Evolutionary conservation across 2,797 vertebrate genomes (phyloP), one percentile per base, ranked within the genome.

Genomic region (Gorsachius magnificus): DNA sequence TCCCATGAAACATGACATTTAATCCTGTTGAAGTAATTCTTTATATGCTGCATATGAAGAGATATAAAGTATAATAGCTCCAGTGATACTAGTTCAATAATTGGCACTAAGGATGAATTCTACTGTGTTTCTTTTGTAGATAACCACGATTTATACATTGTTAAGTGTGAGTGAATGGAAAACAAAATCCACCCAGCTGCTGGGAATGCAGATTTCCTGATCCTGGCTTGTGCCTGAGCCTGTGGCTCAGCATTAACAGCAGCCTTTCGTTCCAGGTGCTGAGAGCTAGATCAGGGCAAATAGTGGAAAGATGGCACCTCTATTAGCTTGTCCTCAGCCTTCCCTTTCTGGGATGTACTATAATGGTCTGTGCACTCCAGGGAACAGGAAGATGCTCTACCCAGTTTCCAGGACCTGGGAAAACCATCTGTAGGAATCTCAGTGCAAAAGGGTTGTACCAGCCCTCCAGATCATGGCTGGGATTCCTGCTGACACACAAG

Each of bases 21-120:
- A 96, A 92, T 93, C 84, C 81, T 15, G 5, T 89, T 87, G 54
- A 91, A 96, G 51, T 91, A 93, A 88, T 92, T 94, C 80, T 89
- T 83, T 74, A 48, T 83, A 33, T 81, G 80, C 76, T 84, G 76
- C 63, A n/a, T 89, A 46, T 43, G 61, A 95, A 92, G 70, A 76
- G 29, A 68, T 54, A 74, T 5, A 68, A 94, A 92, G 28, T 48
- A 36, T 93, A 63, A 87, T 53, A 76, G 70, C 76, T 96, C 46
- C 22, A 63, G 51, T 51, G 77, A 77, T 63, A 48, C 38, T 85
- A 79, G 76, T 85, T 91, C 89, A 96, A 57, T 83, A 86, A 89
- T 66, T 92, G 70, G 35, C 58, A 74, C 48, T 58, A 20, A 50
- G 70, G 65, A 36, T 76, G 72, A 88, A 91, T 83, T 79, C 76